These are phyloP conservation scores for Phoenicopterus ruber DNA, from an alignment of 2,113 vertebrate genomes.

Conservation along the genomic window DNA sequence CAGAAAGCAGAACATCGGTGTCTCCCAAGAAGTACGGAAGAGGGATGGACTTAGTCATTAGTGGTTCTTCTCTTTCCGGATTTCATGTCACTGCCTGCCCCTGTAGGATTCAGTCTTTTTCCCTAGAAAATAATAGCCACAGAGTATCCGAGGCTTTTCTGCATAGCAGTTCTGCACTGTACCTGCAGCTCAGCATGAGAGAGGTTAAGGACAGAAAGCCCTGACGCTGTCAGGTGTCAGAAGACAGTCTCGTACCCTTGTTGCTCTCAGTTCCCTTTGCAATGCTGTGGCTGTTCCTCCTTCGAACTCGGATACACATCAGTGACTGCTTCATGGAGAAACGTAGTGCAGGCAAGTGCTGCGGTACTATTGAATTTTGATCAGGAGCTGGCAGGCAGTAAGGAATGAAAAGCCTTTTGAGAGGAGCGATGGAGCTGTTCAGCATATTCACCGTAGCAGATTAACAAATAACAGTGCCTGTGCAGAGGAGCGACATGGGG, in stretches of 20 bases:
- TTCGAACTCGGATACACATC: background rate
- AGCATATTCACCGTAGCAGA: background rate
- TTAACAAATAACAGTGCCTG: background rate
- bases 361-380: slow-evolving; percentile 16
- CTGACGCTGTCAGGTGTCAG: background rate
- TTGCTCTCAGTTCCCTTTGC: background rate
- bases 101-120: background rate
- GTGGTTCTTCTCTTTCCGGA: background rate
- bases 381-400: background rate
- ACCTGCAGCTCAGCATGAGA: background rate
- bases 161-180: background rate
- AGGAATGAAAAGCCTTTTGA: background rate
- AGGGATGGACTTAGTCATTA: background rate
- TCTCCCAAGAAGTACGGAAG: background rate
- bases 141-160: background rate
- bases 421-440: background rate
- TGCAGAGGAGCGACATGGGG: rapidly evolving
- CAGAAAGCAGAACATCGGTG: background rate
- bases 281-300: background rate
- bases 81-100: background rate
- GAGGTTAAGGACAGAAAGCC: background rate
- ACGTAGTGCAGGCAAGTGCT: background rate
- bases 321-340: background rate
- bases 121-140: background rate
- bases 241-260: background rate